phyloP scores from a whole-genome alignment of 2,888 invertebrate genomes.

The Lamellibrachia columna region DNA sequence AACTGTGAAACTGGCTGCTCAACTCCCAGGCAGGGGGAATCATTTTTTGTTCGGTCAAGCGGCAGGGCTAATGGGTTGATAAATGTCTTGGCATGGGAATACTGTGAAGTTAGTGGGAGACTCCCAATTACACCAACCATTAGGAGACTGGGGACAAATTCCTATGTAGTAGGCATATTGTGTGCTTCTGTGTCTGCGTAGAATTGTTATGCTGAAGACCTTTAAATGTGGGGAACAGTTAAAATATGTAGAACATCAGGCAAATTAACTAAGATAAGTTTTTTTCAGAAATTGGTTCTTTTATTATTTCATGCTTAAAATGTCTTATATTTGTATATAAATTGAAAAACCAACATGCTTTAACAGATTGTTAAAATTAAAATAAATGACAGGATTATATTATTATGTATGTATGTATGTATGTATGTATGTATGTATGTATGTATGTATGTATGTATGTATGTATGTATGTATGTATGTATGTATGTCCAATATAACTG shows the following conservation, averaged over 20 bases:
- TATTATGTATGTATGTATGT: background rate
- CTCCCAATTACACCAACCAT: background rate
- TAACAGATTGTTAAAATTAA: too few relatives aligned
- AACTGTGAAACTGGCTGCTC: background rate
- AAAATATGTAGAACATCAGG: too few relatives aligned
- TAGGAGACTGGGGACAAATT: background rate
- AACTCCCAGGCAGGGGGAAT: background rate
- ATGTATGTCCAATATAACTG: background rate
- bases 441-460: too few relatives aligned
- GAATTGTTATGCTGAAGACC: too few relatives aligned
- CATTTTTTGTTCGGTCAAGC: background rate
- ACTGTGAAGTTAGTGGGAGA: background rate
- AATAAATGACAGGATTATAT: too few relatives aligned
- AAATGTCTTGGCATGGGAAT: slow-evolving; percentile 6
- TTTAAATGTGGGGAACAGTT: too few relatives aligned
- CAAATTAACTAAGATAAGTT: too few relatives aligned
- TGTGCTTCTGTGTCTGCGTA: too few relatives aligned
- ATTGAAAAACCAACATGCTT: background rate
- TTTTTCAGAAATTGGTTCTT: too few relatives aligned
- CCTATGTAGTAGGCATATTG: background rate
- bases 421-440: too few relatives aligned
- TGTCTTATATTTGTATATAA: background rate
- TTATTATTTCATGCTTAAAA: too few relatives aligned
- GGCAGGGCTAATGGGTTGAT: background rate
- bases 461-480: too few relatives aligned